Base-by-base conservation (phyloP, 2,888 invertebrate genomes). In the Hypena proboscidalis region DNA sequence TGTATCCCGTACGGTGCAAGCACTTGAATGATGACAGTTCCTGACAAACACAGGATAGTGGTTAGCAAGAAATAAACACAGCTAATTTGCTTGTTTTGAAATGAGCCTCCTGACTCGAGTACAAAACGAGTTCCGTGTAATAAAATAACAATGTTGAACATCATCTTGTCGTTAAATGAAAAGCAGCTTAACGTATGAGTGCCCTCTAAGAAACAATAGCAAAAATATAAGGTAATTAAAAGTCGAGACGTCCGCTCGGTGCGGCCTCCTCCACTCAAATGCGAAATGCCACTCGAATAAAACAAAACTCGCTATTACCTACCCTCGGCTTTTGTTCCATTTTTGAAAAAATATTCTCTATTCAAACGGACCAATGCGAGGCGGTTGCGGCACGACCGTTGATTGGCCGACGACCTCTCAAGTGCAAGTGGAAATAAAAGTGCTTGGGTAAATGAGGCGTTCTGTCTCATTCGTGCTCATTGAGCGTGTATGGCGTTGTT, bases 251-350 rank as follows among this genome's bases (percentile, higher is more conserved):
- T 85, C 86, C 86, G 84, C 78, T 77, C 72, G 53, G 69, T 62
- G 73, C 77, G 70, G 75, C 73, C 74, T 74, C 76, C 56, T 61
- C 76, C 83, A 88, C 86, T 88, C 81, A 73, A 88, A 85, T 85
- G 76, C 70, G 79, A 76, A 84, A 84, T 77, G 76, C 83, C 86
- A 88, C 90, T 90, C 79, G 80, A 87, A 80, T 74, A 80, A 85
- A 88, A 90, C 88, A 89, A 89, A 90, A 89, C 87, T 83, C 82
- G 83, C 83, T 83, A 87, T 87, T 89, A 88, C 84, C 89, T 87
- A 88, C 90, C 90, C 89, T 84, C 81, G 57, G 67, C 85, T 83
- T 85, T 89, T 88, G 85, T 86, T 87, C 77, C 70, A 74, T 79
- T 80, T 85, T 83, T 80, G 65, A 74, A 83, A 84, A 79, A 84